Conservation (phyloP, 2,113 vertebrate genomes). For the Patagioenas fasciata region DNA sequence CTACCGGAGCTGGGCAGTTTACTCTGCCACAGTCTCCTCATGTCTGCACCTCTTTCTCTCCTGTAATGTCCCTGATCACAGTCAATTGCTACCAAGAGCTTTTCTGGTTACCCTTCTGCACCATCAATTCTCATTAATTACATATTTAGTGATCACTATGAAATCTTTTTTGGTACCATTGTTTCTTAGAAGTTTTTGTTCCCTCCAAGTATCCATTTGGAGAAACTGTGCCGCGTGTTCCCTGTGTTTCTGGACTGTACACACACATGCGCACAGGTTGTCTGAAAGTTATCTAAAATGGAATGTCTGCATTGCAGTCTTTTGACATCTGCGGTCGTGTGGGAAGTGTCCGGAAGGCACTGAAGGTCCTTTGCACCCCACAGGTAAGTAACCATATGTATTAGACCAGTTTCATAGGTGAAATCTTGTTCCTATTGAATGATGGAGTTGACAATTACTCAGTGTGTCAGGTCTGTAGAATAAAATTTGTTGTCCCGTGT, state of each 20-base stretch:
- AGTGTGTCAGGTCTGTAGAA: not conserved
- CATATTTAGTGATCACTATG: not conserved
- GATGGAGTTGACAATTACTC: not conserved
- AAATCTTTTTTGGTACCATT: not conserved
- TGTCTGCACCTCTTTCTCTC: not conserved
- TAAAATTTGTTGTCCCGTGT: not conserved
- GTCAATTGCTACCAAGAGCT: not conserved
- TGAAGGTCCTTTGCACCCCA: constrained; percentile 87
- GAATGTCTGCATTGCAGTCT: constrained; percentile 77
- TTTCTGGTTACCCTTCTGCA: not conserved
- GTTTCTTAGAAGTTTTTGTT: not conserved
- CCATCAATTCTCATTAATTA: not conserved
- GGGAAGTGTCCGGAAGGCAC: constrained; percentile 87
- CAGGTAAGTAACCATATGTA: constrained; percentile 76
- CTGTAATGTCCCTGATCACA: not conserved
- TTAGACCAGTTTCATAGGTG: not conserved
- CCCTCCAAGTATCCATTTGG: not conserved
- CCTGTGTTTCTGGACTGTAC: not conserved
- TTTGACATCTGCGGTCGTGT: constrained; percentile 93
- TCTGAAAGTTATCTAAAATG: not conserved
- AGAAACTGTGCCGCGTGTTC: not conserved
- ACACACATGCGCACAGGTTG: not conserved
- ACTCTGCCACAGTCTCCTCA: not conserved
- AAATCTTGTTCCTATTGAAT: not conserved
- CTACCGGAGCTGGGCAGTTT: not conserved